Base-by-base conservation (phyloP, 2,797 vertebrate species). In the Cephalopachus bancanus region DNA sequence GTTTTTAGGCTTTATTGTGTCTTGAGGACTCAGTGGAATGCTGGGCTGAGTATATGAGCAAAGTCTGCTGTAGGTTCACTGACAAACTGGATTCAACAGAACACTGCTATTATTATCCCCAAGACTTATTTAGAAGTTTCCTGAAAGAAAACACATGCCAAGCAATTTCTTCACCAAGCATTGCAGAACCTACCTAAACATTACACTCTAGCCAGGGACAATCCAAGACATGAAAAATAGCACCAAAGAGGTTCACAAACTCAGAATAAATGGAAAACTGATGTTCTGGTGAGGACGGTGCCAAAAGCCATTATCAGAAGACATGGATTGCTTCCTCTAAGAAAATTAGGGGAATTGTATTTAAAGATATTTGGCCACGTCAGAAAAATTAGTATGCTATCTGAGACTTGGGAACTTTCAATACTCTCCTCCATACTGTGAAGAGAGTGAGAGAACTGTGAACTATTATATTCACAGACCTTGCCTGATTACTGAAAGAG, bases 41-140 rank as follows among this genome's bases (percentile, higher is more conserved):
- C 59, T 53, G 51, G 6, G 28, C 60, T 7, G 28, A 44, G 64
- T n/a, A 0, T 76, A 19, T 81, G 57, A 10, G 49, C 51, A 53
- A 74, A 93, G 26, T 65, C 72, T 74, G 33, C 64, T n/a, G 69
- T 89, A n/a, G 37, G 15, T 49, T 94, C 72, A 19, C 60, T 22
- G 71, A 65, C 72, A 78, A 84, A 37, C 44, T 44, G 2, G 53
- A 55, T 51, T 20, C 60, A 7, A 19, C 30, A 69, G 49, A 94
- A 78, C 26, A 30, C 88, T 53, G 12, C 55, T n/a, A 71, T 75
- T 79, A 60, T 51, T 79, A 60, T 51, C 24, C 57, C 26, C 49
- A 67, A 71, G 74, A 91, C 83, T 83, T 53, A 76, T 19, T 65
- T 79, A 94, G 84, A 65, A 95, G 62, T 75, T 94, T 69, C 57